phyloP scores from a whole-genome alignment of 2,797 vertebrate genomes.

The Enteromius fasciolatus region DNA sequence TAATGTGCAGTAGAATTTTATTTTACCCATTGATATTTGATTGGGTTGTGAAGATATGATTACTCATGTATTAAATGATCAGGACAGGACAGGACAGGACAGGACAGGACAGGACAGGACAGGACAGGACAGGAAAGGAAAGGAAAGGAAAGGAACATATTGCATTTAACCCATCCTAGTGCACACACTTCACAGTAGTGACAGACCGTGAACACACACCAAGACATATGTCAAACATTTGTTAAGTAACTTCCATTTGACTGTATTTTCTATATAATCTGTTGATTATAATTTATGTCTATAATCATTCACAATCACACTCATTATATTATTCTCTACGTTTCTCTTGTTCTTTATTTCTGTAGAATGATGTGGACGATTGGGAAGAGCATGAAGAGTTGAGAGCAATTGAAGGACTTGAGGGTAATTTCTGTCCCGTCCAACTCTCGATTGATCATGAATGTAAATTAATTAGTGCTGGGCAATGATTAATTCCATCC shows the following conservation, averaged over 20 bases:
- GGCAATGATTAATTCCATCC: no score
- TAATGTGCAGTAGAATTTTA: background rate
- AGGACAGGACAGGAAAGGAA: no score
- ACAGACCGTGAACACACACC: no score
- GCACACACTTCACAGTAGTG: no score
- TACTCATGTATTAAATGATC: background rate
- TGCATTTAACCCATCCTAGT: no score
- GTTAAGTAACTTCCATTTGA: background rate
- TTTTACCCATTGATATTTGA: background rate
- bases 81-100: no score
- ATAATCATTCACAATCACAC: background rate
- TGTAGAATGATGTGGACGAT: slow-evolving; percentile 77
- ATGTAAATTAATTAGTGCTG: background rate
- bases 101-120: no score
- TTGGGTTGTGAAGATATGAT: background rate
- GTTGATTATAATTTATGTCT: background rate
- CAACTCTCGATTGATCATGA: background rate
- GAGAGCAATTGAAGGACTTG: slow-evolving; percentile 80
- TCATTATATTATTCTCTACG: background rate
- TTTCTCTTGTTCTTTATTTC: background rate
- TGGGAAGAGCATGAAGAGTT: slow-evolving; percentile 82
- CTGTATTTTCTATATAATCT: background rate
- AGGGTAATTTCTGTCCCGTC: slow-evolving; percentile 68
- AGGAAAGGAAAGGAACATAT: no score
- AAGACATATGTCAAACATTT: background rate